These are phyloP conservation scores for Aplodontia rufa DNA, from an alignment of 2,113 vertebrate genomes.

Conservation along the genomic window DNA sequence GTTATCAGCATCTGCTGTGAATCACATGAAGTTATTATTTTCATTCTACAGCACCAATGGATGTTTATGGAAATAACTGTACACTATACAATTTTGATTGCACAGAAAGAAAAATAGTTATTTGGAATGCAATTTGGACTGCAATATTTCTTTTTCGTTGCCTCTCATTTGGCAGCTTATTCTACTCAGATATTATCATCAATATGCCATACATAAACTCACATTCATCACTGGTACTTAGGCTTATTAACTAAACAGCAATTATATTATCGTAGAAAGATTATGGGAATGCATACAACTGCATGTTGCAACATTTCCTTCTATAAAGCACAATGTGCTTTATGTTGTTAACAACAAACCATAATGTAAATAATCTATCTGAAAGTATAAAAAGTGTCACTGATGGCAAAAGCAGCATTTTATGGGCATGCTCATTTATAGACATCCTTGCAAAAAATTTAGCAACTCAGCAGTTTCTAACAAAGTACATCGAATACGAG, in stretches of 20 bases:
- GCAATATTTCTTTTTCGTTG: slow-evolving; percentile 78
- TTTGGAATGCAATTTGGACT: slow-evolving; percentile 70
- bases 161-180: slow-evolving; percentile 73
- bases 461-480: neutral
- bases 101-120: slow-evolving; percentile 71
- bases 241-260: slow-evolving; percentile 81
- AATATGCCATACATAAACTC: slow-evolving; percentile 78
- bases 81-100: slow-evolving; percentile 72
- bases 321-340: neutral
- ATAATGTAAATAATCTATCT: slow-evolving; percentile 60
- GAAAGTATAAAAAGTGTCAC: slow-evolving; percentile 42
- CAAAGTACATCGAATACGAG: neutral
- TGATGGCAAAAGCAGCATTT: slow-evolving; percentile 27
- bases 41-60: slow-evolving; percentile 78
- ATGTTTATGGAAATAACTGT: slow-evolving; percentile 78
- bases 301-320: neutral
- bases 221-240: slow-evolving; percentile 74
- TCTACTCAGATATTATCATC: slow-evolving; percentile 77
- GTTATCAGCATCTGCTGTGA: slow-evolving; percentile 79
- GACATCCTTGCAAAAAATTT: slow-evolving; percentile 26
- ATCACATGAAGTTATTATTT: slow-evolving; percentile 83
- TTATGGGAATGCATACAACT: slow-evolving; percentile 48
- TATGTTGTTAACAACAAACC: slow-evolving; percentile 52
- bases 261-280: slow-evolving; percentile 74
- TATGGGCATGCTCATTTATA: neutral